phyloP scores from a whole-genome alignment of 2,888 invertebrate genomes.

The Lysandra coridon region DNA sequence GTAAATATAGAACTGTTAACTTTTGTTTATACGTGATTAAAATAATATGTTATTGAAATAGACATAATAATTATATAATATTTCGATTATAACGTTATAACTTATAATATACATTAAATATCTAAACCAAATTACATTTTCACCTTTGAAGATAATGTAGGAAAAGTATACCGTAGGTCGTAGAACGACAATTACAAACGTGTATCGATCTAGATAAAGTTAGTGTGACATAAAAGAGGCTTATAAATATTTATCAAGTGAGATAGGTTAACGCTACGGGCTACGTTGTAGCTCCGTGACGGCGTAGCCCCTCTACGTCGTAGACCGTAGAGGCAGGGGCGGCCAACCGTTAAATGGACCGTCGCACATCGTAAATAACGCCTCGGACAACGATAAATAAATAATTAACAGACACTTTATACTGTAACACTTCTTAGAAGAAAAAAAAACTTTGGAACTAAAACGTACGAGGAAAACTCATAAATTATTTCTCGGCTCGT shows the following conservation, averaged over 20 bases:
- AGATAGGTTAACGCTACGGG: conserved; percentile 43
- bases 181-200: not conserved
- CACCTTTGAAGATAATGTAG: no score
- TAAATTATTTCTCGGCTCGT: no score
- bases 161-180: not conserved
- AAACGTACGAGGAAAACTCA: not conserved
- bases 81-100: no score
- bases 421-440: not conserved
- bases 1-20: no score
- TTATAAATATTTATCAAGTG: conserved; percentile 37
- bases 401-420: conserved; percentile 62
- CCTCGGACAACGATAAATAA: conserved; percentile 59
- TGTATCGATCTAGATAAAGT: conserved; percentile 27
- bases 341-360: conserved; percentile 45
- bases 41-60: no score
- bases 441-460: conserved; percentile 4
- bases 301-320: conserved; percentile 40
- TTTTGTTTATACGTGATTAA: no score
- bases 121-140: no score
- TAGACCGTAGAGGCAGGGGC: conserved; percentile 47
- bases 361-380: conserved; percentile 48
- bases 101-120: no score
- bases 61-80: no score
- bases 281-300: conserved; percentile 48
- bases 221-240: conserved; percentile 33